Evolutionary conservation across 92 coral and sea anemone species (phyloP), one percentile per base, ranked within the genome.

Genomic region (Virgularia gustaviana): DNA sequence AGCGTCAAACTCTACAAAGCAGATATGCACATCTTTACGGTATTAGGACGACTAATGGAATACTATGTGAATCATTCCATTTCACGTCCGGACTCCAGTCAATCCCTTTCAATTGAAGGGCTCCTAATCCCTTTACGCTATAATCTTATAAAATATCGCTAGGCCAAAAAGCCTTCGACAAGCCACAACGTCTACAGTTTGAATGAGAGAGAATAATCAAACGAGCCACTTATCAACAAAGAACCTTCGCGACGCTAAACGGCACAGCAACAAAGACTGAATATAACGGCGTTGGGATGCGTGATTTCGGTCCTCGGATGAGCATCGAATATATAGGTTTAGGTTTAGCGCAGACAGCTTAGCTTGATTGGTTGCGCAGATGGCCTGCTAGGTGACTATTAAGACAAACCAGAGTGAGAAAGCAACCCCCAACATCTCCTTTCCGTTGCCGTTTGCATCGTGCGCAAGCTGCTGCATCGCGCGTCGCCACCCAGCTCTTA

Each of bases 71-170:
- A 37, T 68, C 75, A 68, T 49, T 59, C 36, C 36, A 55, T 29
- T 68, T 68, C 55, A 51, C 45, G 75, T 68, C 75, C 75, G 75
- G 75, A 68, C 75, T 68, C 75, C 75, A 49, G 75, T 68, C 57
- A 68, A 49, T 49, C 51, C 37, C 75, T 68, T 31, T 68, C 61
- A 68, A 68, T 68, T 68, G 59, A 38, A 49, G 61, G 38, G 75
- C 34, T 68, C 58, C 55, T 68, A 68, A 68, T 68, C 75, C 60
- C 45, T 68, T 68, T 68, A 34, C 32, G 61, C 33, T 30, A 32
- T 68, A 68, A 68, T 68, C 75, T 68, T 49, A 55, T 68, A 68
- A 49, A 68, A 32, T 16, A 61, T 49, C 60, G 4, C 55, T 45
- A 49, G 42, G 35, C 44, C 22, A 11, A 68, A 68, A 66, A 44